phyloP scores from a whole-genome alignment of 2,113 vertebrate species.

The Aplodontia rufa region DNA sequence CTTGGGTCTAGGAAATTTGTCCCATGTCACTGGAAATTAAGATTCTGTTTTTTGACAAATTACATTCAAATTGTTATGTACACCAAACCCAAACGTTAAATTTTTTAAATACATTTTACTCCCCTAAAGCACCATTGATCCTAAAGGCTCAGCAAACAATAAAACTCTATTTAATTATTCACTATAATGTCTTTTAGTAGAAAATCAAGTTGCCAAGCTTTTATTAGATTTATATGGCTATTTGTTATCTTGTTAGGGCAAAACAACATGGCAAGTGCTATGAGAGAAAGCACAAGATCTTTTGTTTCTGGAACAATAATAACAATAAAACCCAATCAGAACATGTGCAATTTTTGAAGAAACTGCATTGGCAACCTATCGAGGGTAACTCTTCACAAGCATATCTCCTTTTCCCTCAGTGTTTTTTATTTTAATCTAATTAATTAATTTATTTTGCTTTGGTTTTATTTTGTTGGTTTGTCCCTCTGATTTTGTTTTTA shows the following conservation, averaged over 20 bases:
- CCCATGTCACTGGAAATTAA: neutral
- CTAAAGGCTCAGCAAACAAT: conserved; percentile 46
- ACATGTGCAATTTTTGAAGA: neutral
- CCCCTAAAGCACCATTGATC: neutral
- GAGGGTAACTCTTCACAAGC: neutral
- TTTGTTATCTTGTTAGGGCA: neutral
- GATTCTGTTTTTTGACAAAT: neutral
- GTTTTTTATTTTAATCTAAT: no score
- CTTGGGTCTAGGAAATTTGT: neutral
- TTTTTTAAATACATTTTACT: neutral
- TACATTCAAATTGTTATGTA: neutral
- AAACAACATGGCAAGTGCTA: neutral
- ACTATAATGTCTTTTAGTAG: conserved; percentile 32
- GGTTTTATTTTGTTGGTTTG: no score
- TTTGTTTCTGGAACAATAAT: neutral
- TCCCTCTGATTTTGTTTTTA: neutral
- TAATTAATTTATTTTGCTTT: no score
- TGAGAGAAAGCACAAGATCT: neutral
- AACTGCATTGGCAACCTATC: neutral
- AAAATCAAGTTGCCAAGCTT: conserved; percentile 42
- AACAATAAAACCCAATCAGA: neutral
- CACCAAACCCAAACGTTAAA: neutral
- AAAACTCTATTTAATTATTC: conserved; percentile 64
- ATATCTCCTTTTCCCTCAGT: neutral
- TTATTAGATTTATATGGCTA: conserved; percentile 50